A percentile compares a stretch with the other conserved stretches of the same genome.
Conservation (phyloP, 2,888 invertebrate species). For the Heterodera filipjevi region DNA sequence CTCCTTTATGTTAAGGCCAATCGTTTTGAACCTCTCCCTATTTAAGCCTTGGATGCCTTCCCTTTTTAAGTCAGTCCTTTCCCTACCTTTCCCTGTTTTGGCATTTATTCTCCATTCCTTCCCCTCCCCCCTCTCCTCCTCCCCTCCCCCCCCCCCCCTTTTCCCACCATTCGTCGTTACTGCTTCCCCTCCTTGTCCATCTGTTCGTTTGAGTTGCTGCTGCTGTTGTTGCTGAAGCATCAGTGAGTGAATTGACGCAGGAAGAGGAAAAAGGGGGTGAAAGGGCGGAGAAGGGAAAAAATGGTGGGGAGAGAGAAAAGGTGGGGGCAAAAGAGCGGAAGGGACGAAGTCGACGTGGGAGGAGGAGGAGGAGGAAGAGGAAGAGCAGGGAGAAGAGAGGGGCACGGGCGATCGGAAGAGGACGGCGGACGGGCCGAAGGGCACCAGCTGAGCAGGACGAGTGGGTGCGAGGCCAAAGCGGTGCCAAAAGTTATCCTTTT, state of each 20-base stretch:
- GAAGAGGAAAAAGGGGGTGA: constrained; percentile 1
- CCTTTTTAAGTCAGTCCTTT: no score
- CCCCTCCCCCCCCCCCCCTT: neutral
- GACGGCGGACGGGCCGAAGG: neutral
- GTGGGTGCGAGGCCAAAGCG: neutral
- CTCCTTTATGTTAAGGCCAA: no score
- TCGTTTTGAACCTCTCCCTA: no score
- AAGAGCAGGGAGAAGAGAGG: neutral
- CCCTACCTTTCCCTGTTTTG: no score
- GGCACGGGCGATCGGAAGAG: neutral
- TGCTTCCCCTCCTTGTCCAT: neutral
- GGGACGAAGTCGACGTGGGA: neutral
- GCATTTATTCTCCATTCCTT: no score
- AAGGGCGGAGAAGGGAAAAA: constrained; percentile 10
- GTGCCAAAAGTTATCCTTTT: neutral
- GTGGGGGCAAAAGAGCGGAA: neutral
- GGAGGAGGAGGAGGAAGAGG: neutral
- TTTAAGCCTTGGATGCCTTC: no score
- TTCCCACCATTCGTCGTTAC: neutral
- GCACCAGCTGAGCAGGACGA: neutral
- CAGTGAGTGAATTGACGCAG: neutral
- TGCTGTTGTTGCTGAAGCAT: neutral
- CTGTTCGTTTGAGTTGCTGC: neutral
- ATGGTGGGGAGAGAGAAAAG: constrained; percentile 3
- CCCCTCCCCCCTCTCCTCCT: neutral